Evolutionary conservation across 2,113 vertebrate genomes (phyloP).

Genomic region (Hydropotes inermis): DNA sequence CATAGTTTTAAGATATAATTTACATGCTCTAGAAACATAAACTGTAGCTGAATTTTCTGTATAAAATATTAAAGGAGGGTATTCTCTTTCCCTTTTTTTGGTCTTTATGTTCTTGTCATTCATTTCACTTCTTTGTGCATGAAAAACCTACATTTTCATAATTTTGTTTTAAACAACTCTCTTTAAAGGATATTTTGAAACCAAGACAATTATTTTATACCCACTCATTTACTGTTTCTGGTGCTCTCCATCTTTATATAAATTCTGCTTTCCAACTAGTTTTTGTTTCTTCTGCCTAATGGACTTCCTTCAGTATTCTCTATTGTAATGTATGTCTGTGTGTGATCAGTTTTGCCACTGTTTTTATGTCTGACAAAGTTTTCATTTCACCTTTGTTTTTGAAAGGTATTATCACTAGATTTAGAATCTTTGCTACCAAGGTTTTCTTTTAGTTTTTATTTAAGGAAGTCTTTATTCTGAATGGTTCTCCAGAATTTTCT

Average conservation of each 20-base stretch:
- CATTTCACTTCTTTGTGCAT: neutral
- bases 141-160: neutral
- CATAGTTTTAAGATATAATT: neutral
- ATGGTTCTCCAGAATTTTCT: neutral
- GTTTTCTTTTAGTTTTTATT: neutral
- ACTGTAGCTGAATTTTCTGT: neutral
- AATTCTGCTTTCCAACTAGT: neutral
- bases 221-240: neutral
- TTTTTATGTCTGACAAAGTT: neutral
- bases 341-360: neutral
- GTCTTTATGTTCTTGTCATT: neutral
- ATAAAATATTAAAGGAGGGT: neutral
- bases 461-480: neutral
- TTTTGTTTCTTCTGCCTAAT: neutral
- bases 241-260: neutral
- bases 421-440: neutral
- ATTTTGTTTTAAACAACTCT: neutral
- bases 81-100: neutral
- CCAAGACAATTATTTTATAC: neutral
- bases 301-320: neutral
- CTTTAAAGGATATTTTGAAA: neutral
- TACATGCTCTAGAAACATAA: neutral
- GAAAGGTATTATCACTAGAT: neutral
- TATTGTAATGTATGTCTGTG: neutral
- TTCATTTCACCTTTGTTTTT: neutral